Conservation (phyloP, 2,888 invertebrate genomes). For the Pecten maximus region DNA sequence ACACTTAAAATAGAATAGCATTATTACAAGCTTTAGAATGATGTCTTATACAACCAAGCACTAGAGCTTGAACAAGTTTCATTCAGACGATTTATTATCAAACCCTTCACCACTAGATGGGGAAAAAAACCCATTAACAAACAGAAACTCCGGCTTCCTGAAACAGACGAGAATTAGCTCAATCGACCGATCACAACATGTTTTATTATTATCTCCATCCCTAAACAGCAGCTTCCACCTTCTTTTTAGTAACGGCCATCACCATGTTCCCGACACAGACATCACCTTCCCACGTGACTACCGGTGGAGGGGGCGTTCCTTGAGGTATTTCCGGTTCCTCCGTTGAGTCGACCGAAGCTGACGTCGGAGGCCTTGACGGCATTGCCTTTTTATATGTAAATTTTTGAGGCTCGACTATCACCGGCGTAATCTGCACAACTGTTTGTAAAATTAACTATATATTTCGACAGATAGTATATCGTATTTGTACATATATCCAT, state of each 20-base stretch:
- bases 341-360: background rate
- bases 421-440: background rate
- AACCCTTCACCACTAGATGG: too few species aligned
- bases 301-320: background rate
- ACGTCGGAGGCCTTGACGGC: background rate
- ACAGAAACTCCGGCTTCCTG: too few species aligned
- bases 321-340: background rate
- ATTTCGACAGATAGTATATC: too few species aligned
- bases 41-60: too few species aligned
- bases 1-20: too few species aligned
- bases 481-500: too few species aligned
- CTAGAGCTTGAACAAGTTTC: too few species aligned
- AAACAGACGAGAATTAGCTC: too few species aligned
- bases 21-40: too few species aligned
- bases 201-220: background rate
- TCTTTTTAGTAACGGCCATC: background rate
- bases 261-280: background rate
- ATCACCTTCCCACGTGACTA: slow-evolving; percentile 13
- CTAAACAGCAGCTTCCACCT: background rate
- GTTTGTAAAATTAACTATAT: background rate
- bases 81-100: too few species aligned
- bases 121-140: too few species aligned
- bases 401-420: background rate
- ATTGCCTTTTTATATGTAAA: background rate
- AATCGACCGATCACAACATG: background rate